Base-by-base conservation (phyloP, 2,797 vertebrate species). In the Sebastes taczanowskii region DNA sequence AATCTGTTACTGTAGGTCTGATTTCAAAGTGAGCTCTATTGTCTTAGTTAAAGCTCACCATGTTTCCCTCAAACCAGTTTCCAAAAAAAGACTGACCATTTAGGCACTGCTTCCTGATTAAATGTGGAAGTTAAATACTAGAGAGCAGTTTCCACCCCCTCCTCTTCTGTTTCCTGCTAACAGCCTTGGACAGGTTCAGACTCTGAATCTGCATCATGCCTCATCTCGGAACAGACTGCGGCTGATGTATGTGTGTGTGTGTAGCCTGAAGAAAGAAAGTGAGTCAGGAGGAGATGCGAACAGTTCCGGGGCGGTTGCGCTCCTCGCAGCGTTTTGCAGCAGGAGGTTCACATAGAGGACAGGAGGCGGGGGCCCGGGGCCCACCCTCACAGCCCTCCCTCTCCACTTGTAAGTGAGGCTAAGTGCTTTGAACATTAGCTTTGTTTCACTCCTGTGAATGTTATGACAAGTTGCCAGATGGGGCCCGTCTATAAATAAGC, bases 381-480 rank as follows among this genome's bases (percentile, higher is more conserved):
- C 49, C 20, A 20, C 49, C 20, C 46, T 49, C 46, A 42, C 77
- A 77, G 25, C 77, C 71, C 59, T 80, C 68, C 70, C 78, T 46
- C 81, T 78, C 66, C 78, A 66, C 77, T 80, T 77, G 78, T 88
- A 82, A 90, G 72, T 83, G 88, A 90, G 67, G 80, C 81, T 82
- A 90, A 88, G 84, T 84, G 81, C 88, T 90, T 82, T 84, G 84
- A 89, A 88, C 83, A 83, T 87, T 74, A 84, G 49, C 78, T 89
- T 90, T 83, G 83, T 89, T 88, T 88, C 84, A 77, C 84, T 85
- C 79, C 77, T 87, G 64, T 53, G 80, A 84, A 83, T 85, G 82
- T 88, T 88, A 79, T 85, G 88, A 92, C 89, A 90, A 78, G 84
- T 81, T 79, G 52, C 88, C 90, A 91, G 90, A 92, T 88, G 91